Evolutionary conservation across 1,140 invertebrate genomes (phyloP), one percentile per base, ranked within the genome.

Genomic region (Chelonus insularis): DNA sequence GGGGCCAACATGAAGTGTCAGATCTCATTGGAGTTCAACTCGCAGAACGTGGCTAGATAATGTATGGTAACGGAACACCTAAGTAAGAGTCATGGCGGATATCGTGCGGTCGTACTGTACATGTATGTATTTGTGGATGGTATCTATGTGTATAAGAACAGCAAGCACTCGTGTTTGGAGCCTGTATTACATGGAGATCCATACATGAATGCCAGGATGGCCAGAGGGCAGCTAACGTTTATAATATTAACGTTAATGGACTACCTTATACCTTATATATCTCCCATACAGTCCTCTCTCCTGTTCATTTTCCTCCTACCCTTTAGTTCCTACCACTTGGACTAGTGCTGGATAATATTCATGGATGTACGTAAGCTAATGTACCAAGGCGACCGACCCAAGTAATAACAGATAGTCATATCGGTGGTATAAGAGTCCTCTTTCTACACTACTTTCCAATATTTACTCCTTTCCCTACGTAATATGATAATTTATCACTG

Each of bases 191-290:
- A 66, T 72, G 66, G 69, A 73, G 68, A 18, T 16, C 14, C 12
- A 43, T 20, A 14, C 41, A 72, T 72, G 70, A 72, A 72, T 77
- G 74, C 68, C 64, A 70, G 75, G 73, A 79, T 81, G 76, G 74
- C 78, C 78, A 79, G 77, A 76, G 79, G 78, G 76, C 79, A 79
- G 77, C 77, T 80, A 80, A 80, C 79, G 77, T 80, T 81, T 80
- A 81, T 80, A 79, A 80, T 80, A 82, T 82, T 81, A 82, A 80
- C 78, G 79, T 76, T 82, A 82, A 82, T 82, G 79, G 79, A 82
- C 78, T 80, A 79, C 76, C 79, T 80, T 81, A 79, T 80, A 80
- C 79, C 77, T 78, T 78, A 75, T 78, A 79, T 75, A 72, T 69
- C 37, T 67, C 50, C 52, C 25, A 51, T 43, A 32, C 20, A 11